Base-by-base conservation (phyloP, 2,888 invertebrate genomes). In the Amiota mariae region DNA sequence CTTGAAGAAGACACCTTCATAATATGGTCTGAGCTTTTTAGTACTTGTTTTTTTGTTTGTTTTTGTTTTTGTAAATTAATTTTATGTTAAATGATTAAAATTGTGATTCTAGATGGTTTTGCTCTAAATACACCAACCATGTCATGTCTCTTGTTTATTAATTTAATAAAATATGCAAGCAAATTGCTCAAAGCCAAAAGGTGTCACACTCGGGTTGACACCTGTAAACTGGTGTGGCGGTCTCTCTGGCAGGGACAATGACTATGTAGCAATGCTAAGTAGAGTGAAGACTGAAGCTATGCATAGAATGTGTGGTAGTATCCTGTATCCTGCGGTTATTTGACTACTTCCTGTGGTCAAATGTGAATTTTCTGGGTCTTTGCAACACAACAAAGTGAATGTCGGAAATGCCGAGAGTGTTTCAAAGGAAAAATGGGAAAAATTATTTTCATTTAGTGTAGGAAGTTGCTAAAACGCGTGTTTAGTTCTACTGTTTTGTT, bases 181-280 rank as follows among this genome's bases (percentile, higher is more conserved):
- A 77, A 77, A 76, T 76, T 76, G 75, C 74, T 79, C 73, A 71
- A 73, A 75, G 73, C 66, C 67, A 67, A 73, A 36, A 67, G 86
- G 84, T 84, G 83, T 85, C 85, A 82, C 85, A 77, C 75, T 77
- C 78, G 4, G 36, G 36, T 36, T 79, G 76, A 85, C 87, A 85
- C 87, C 87, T 85, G 87, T 85, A 87, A 86, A 87, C 86, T 86
- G 36, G 36, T 6, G 87, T 85, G 87, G 87, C 83, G 87, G 87
- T 86, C 72, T 76, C 71, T 74, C 74, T 70, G 56, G 63, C 63
- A n/a, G 24, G 63, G 8, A 36, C 11, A 63, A 15, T 63, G 63
- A n/a, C 63, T 36, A 6, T 36, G 24, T 8, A n/a, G 54, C 54
- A 54, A n/a, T 6, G 12, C 13, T 12, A 54, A n/a, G 54, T 10